Evolutionary conservation across 1,140 invertebrate species (phyloP), one percentile per base, ranked within the genome.

Genomic region (Bicyclus anynana): DNA sequence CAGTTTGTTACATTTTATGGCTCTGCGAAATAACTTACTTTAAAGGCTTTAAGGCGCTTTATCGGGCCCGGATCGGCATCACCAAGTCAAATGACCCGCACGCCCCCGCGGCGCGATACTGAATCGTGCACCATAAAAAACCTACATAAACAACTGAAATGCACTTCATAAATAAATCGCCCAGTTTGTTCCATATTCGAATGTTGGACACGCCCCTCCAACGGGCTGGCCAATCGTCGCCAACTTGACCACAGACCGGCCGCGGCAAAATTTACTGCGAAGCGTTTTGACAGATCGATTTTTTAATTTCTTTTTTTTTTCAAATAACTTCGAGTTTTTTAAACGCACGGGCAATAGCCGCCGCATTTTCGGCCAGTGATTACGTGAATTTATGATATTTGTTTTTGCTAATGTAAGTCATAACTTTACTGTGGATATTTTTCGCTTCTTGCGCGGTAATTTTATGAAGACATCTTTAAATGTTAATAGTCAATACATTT

Each of bases 271-370:
- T 81, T 79, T 84, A 80, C 74, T 56, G 77, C 79, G 67, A 77
- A 77, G 78, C 83, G 80, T 86, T 84, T 85, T 88, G 83, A 86
- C 83, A 86, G 78, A 79, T 84, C 74, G 73, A 80, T 82, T 86
- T 86, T 87, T 86, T 82, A 74, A 75, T 74, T 75, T 67, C 77
- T 77, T 78, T 69, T 59, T 73, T 82, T 79, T 77, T 80, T 71
- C 62, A 56, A 40, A 55, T 53, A 58, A 52, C 66, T 40, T 54
- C 54, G 59, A 69, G 74, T 49, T 73, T 76, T 78, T 77, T 80
- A 66, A 49, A 70, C 72, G 63, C 23, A 33, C 29, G 29, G 29
- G 29, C 29, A 80, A 77, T 79, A 74, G 73, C 72, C 73, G 72
- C 74, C 69, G 73, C 72, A 69, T 77, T 80, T 80, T 80, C 67